Evolutionary conservation across 1,140 invertebrate species (phyloP).

Genomic region (Helicoverpa armigera): DNA sequence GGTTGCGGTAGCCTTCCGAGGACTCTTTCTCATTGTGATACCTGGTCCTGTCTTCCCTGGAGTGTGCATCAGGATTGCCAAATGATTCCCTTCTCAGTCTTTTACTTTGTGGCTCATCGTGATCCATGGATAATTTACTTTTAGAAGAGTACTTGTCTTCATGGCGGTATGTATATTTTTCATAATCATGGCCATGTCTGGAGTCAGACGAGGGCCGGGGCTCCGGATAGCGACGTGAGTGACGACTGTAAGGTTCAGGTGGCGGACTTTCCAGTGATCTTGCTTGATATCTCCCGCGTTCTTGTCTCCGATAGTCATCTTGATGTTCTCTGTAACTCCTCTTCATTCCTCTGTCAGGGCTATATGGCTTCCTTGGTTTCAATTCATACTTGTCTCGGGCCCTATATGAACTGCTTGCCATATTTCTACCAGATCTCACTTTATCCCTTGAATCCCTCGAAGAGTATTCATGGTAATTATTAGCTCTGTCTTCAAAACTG

Average conservation of each 20-base stretch:
- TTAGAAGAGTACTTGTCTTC: slow-evolving; percentile 57
- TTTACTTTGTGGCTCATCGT: slow-evolving; percentile 64
- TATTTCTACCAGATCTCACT: slow-evolving; percentile 53
- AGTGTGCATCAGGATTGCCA: slow-evolving; percentile 31
- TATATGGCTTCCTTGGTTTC: slow-evolving; percentile 57
- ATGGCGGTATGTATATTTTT: slow-evolving; percentile 53
- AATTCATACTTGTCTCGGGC: slow-evolving; percentile 62
- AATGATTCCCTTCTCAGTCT: slow-evolving; percentile 59
- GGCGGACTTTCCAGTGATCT: slow-evolving; percentile 65
- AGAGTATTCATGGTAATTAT: slow-evolving; percentile 47
- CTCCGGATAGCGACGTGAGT: slow-evolving; percentile 60
- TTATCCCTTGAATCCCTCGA: slow-evolving; percentile 51
- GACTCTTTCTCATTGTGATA: slow-evolving; percentile 26
- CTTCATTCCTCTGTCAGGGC: slow-evolving; percentile 59
- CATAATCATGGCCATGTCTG: slow-evolving; percentile 52
- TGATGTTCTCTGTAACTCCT: slow-evolving; percentile 50
- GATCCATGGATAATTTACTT: slow-evolving; percentile 59
- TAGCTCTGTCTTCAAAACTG: slow-evolving; percentile 55
- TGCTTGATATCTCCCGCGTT: slow-evolving; percentile 45
- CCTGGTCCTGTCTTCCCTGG: slow-evolving; percentile 25
- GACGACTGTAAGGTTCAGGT: slow-evolving; percentile 53
- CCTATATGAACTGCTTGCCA: slow-evolving; percentile 58
- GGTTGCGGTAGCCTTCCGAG: neutral
- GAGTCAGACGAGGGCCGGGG: slow-evolving; percentile 47
- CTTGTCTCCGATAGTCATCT: slow-evolving; percentile 52